Evolutionary conservation across 2,113 vertebrate genomes (phyloP), one percentile per base, ranked within the genome.

Genomic region (Perccottus glenii): DNA sequence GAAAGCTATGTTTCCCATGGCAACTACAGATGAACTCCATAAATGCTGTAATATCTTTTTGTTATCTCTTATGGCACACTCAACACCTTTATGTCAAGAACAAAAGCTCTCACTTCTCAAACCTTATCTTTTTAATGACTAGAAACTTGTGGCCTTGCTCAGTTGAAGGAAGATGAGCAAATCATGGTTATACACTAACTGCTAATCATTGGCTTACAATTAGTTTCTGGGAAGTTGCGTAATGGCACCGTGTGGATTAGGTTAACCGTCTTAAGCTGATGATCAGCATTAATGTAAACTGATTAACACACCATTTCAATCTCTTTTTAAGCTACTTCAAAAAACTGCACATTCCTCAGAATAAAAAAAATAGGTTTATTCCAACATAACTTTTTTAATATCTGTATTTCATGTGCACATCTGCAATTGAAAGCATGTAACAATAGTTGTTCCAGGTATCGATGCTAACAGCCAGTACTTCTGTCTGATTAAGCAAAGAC

Each of bases 21-120:
- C 53, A 83, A 81, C 62, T 51, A 59, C 61, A 71, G 58, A 59
- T 67, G 11, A 83, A 64, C 74, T 75, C 50, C 5, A 19, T 58
- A 46, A 59, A 60, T 40, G n/a, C 49, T 48, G 43, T 59, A 0
- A 62, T 43, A 46, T 73, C 38, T 63, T 65, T 60, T 62, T 32
- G 65, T 38, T 64, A 61, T 70, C 53, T 55, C 11, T n/a, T 55
- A 36, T 35, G 6, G 51, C 51, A 36, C 51, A 55, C 51, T 14
- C 14, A 38, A 36, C 14, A 55, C 12, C 8, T 8, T 6, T 40
- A 40, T 40, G 33, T 9, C 10, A 33, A 52, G 11, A 9, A 52
- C 50, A 2, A 33, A 11, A 33, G 19, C 49, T 40, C 38, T 40
- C 38, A 40, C 2, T 40, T 5, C 38, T 40, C 51, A 35, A 55